These are phyloP conservation scores for Drosophila watanabei DNA, from an alignment of 1,140 invertebrate genomes.

Conservation along the genomic window DNA sequence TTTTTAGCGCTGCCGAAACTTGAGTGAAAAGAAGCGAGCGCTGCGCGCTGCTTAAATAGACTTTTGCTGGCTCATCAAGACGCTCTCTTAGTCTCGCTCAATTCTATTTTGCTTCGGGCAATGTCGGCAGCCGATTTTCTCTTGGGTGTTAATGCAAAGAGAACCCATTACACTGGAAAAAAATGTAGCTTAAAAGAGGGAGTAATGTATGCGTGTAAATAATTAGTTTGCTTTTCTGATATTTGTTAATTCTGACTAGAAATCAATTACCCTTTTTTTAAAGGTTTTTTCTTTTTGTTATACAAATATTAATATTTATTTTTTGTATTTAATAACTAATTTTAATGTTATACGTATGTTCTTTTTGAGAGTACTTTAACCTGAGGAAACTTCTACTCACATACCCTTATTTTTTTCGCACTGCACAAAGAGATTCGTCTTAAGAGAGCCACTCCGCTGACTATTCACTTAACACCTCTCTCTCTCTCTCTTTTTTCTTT, in stretches of 20 bases:
- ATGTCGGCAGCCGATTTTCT: background rate
- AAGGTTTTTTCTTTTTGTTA: too few species aligned
- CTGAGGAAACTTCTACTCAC: background rate
- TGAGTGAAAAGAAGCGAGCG: constrained; percentile 11
- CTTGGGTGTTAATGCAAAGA: background rate
- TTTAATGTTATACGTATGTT: background rate
- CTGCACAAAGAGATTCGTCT: background rate
- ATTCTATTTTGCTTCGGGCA: constrained; percentile 3
- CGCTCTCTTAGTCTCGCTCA: background rate
- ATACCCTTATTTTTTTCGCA: background rate
- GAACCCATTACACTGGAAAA: constrained; percentile 1
- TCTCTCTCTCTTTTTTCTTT: background rate
- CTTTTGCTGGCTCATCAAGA: constrained; percentile 1
- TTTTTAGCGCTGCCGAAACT: constrained; percentile 24
- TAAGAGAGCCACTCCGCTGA: background rate
- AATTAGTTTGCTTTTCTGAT: background rate
- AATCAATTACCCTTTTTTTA: too few species aligned
- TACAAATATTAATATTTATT: background rate
- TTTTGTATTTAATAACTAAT: background rate
- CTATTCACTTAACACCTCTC: background rate
- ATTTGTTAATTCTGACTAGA: too few species aligned
- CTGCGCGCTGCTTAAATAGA: constrained; percentile 27
- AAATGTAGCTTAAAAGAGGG: background rate
- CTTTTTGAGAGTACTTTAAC: background rate
- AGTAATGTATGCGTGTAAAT: background rate